Conservation (phyloP, 2,888 invertebrate genomes). For the Eristalis arbustorum region DNA sequence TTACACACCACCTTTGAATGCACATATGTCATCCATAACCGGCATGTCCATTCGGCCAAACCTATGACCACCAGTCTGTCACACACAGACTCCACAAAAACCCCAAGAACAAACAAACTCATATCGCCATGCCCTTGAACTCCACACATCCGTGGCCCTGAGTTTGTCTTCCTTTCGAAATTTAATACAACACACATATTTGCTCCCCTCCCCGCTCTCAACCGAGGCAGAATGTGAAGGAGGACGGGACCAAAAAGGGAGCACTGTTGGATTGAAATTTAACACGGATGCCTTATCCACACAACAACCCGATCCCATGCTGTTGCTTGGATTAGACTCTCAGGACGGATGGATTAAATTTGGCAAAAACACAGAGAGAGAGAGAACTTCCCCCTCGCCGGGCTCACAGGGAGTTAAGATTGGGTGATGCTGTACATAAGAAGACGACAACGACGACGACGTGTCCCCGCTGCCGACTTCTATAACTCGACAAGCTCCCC, state of each 20-base stretch:
- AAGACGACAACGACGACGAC: constrained; percentile 11
- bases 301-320: constrained; percentile 47
- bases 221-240: background rate
- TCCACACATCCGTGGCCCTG: constrained; percentile 31
- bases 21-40: too few species aligned
- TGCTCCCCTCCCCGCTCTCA: background rate
- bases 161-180: constrained; percentile 37
- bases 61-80: constrained; percentile 4
- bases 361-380: constrained; percentile 58
- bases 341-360: constrained; percentile 67
- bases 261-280: constrained; percentile 61
- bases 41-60: background rate
- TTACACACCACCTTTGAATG: too few species aligned
- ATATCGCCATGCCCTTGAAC: constrained; percentile 61
- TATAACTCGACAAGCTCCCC: constrained; percentile 50
- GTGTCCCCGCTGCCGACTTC: constrained; percentile 19
- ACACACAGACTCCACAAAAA: background rate
- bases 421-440: constrained; percentile 23
- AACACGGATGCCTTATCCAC: constrained; percentile 66
- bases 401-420: background rate
- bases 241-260: constrained; percentile 9
- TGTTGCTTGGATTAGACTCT: constrained; percentile 67
- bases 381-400: constrained; percentile 17
- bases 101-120: background rate
- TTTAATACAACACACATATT: constrained; percentile 34